phyloP scores from a whole-genome alignment of 2,888 invertebrate genomes.

The Drosophila meridiana region DNA sequence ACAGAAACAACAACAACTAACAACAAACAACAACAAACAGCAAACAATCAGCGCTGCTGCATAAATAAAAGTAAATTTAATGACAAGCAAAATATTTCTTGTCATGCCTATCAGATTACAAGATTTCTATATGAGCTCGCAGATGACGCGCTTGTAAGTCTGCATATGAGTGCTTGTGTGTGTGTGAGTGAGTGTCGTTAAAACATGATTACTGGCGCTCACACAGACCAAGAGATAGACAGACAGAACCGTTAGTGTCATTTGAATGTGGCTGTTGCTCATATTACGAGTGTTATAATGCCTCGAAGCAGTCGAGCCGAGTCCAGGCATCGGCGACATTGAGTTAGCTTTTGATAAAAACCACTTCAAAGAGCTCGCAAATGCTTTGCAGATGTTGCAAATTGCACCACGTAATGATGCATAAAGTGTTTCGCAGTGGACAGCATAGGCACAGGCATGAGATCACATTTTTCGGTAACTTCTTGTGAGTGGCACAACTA shows the following conservation, averaged over 20 bases:
- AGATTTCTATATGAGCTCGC: conserved; percentile 77
- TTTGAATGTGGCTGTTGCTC: conserved; percentile 71
- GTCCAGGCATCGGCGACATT: conserved; percentile 32
- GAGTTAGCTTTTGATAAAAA: conserved; percentile 48
- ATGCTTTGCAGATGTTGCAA: conserved; percentile 43
- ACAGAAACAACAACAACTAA: conserved; percentile 8
- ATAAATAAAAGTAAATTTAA: conserved; percentile 81
- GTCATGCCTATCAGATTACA: conserved; percentile 81
- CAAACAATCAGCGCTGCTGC: conserved; percentile 75
- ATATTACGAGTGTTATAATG: conserved; percentile 56
- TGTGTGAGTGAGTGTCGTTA: conserved; percentile 67
- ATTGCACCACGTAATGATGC: conserved; percentile 38
- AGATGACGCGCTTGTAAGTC: conserved; percentile 64
- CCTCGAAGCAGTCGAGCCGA: conserved; percentile 25
- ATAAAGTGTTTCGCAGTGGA: conserved; percentile 12
- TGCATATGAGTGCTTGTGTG: conserved; percentile 43
- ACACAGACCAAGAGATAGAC: conserved; percentile 49
- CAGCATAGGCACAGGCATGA: conserved; percentile 1
- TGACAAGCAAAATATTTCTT: conserved; percentile 81
- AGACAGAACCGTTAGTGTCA: conserved; percentile 80
- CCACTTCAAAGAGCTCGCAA: conserved; percentile 49
- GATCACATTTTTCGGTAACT: conserved; percentile 8
- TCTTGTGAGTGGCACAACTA: conserved; percentile 12
- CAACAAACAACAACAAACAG: conserved; percentile 39
- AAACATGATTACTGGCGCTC: conserved; percentile 78